Base-by-base conservation (phyloP, 2,113 vertebrate species). In the Lamprotornis superbus region DNA sequence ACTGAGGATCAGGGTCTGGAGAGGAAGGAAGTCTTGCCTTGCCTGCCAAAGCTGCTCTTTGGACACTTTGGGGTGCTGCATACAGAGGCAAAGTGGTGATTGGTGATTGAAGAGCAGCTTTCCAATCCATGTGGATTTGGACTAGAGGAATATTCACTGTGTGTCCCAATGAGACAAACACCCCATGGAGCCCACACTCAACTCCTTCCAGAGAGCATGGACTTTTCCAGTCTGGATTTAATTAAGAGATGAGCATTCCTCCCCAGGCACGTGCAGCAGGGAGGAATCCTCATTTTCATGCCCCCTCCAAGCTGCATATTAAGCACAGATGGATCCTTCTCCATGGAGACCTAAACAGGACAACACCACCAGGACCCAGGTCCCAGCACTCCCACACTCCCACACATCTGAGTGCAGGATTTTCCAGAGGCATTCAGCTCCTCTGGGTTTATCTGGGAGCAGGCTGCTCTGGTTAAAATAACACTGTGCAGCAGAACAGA, bases 401-500 rank as follows among this genome's bases (percentile, higher is more conserved):
- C 77, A 39, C 70, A 61, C 83, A 77, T 92, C 60, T 84, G 95
- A 96, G 97, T 74, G 83, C 96, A 94, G 98, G 93, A 94, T 79
- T 84, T 97, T 94, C 96, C 75, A 31, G 86, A 96, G 84, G 92
- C 95, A 94, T 96, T 94, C 95, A 90, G 95, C 56, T 93, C 89
- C 96, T 90, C 83, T 28, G 78, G 93, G 95, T 97, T 97, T 98
- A 98, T 98, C 95, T 55, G 94, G 73, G 89, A 97, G 92, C 77
- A 88, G 95, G 88, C 88, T 56, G 75, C 89, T 97, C 97, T 61
- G 59, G 85, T 96, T 97, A 98, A 98, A 98, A 98, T 98, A 98
- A 98, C 97, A 92, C 96, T 97, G 98, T 98, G 98, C 97, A 98
- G 94, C 77, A 98, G 97, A 97, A 98, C 97, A 98, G 98, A 98